Percentiles rank a stretch among this genome's conserved stretches.
phyloP scores from a whole-genome alignment of 2,888 invertebrate genomes.

The Luffia ferchaultella region DNA sequence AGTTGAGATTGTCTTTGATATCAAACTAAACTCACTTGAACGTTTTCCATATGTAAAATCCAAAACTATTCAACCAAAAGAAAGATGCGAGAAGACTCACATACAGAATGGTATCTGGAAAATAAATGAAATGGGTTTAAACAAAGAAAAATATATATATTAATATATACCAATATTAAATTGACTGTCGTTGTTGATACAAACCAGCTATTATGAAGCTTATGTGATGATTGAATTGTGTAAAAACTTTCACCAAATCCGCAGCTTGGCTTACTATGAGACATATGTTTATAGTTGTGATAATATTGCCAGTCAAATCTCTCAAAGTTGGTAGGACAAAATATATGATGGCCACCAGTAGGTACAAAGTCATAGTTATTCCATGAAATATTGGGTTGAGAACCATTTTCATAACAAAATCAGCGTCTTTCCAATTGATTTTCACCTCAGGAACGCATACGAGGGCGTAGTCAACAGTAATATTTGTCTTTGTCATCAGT shows the following conservation, averaged over 20 bases:
- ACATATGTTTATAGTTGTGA: conserved; percentile 82
- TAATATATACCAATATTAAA: no score
- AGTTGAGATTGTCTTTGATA: no score
- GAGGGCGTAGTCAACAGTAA: conserved; percentile 72
- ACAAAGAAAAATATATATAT: no score
- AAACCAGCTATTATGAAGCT: conserved; percentile 84
- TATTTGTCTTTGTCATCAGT: conserved; percentile 51
- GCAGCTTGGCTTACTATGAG: conserved; percentile 80
- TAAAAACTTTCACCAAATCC: conserved; percentile 80
- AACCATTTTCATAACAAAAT: conserved; percentile 77
- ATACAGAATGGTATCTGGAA: conserved; percentile 80
- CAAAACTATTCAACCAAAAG: conserved; percentile 87
- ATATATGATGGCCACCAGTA: conserved; percentile 79
- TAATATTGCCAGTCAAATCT: conserved; percentile 85
- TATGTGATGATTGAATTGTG: conserved; percentile 81
- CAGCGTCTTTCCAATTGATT: conserved; percentile 76
- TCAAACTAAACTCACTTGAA: conserved; percentile 78
- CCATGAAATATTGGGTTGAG: conserved; percentile 81
- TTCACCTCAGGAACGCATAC: conserved; percentile 78
- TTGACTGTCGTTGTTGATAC: no score
- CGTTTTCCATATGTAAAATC: conserved; percentile 89
- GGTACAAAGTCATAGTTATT: conserved; percentile 73
- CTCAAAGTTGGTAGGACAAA: conserved; percentile 84
- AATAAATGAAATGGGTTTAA: no score
- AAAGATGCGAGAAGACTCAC: conserved; percentile 81